Conservation (phyloP, 2,888 invertebrate species). For the Petrolisthes manimaculis region DNA sequence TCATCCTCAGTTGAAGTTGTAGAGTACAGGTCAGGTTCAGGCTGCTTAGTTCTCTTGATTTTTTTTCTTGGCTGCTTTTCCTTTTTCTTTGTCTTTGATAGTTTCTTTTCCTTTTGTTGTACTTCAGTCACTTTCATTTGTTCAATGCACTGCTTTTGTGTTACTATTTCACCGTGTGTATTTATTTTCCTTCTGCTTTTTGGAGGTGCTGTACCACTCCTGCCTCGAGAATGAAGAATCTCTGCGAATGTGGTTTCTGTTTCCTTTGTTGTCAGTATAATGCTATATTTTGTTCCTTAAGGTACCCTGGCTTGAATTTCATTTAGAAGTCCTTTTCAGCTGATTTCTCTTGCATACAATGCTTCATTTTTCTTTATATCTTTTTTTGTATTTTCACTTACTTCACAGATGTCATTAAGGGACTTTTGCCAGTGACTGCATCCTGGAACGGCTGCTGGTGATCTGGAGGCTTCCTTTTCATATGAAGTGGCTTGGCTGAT, state of each 20-base stretch:
- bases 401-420: not conserved
- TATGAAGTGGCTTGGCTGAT: too few relatives aligned
- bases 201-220: not conserved
- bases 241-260: not conserved
- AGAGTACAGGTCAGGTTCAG: not conserved
- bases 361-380: not conserved
- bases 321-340: not conserved
- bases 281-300: not conserved
- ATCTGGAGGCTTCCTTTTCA: too few relatives aligned
- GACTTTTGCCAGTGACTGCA: not conserved
- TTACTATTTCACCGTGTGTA: not conserved
- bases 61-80: not conserved
- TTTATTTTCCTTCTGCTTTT: not conserved
- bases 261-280: not conserved
- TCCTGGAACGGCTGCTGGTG: too few relatives aligned
- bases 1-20: not conserved
- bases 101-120: not conserved
- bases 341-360: not conserved
- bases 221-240: not conserved
- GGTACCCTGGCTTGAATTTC: not conserved
- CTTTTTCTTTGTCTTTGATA: not conserved
- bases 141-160: not conserved
- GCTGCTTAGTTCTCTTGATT: not conserved
- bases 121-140: not conserved
- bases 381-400: not conserved